These are phyloP conservation scores for Etheostoma perlongum DNA, from an alignment of 2,797 vertebrate genomes.

Conservation along the genomic window DNA sequence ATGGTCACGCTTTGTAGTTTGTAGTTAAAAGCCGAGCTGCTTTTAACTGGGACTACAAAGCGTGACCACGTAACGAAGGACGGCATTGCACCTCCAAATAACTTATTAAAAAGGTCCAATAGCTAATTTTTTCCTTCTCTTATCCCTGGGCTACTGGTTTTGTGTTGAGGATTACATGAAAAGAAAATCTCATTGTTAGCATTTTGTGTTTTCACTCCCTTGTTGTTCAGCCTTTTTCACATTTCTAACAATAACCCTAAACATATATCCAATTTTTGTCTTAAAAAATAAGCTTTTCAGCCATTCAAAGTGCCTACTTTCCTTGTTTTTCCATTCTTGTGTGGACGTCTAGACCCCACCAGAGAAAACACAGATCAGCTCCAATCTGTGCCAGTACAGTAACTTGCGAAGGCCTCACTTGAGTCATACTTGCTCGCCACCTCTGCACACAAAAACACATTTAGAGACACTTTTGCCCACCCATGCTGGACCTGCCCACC, in stretches of 20 bases:
- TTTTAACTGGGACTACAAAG: too few species aligned
- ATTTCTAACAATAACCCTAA: constrained; percentile 4
- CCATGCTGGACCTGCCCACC: constrained; percentile 64
- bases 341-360: constrained; percentile 20
- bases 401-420: constrained; percentile 11
- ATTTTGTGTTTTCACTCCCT: background rate
- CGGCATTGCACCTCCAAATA: background rate
- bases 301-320: background rate
- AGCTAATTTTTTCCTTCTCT: background rate
- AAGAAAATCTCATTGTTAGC: background rate
- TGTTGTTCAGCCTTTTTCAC: background rate
- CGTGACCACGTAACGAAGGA: background rate
- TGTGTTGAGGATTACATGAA: background rate
- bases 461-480: constrained; percentile 52
- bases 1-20: too few species aligned
- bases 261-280: background rate
- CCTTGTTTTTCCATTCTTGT: constrained; percentile 21
- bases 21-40: too few species aligned
- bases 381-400: constrained; percentile 22
- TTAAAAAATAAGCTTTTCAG: constrained; percentile 9
- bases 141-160: background rate
- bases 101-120: background rate
- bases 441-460: constrained; percentile 35
- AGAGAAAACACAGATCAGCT: constrained; percentile 33
- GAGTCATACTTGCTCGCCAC: constrained; percentile 53